Conservation (phyloP, 2,797 vertebrate species). For the Stomatorhinus walkeri region DNA sequence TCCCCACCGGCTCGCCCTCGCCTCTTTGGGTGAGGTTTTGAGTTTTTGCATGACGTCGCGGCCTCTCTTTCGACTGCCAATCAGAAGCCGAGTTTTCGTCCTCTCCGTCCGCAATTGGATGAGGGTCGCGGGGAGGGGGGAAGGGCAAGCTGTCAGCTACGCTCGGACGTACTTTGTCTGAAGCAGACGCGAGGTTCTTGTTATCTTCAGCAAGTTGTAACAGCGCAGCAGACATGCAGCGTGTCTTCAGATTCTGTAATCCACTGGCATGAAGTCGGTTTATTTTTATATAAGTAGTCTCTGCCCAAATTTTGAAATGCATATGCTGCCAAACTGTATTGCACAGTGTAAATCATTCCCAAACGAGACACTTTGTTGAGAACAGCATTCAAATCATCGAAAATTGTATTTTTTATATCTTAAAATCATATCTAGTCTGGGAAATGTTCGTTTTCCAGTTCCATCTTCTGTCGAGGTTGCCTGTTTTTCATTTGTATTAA, state of each 20-base stretch:
- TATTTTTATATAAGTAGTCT: background rate
- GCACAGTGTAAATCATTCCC: background rate
- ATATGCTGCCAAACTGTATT: background rate
- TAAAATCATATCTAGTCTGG: background rate
- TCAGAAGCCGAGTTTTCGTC: slow-evolving; percentile 14
- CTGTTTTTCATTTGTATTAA: background rate
- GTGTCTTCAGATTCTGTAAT: background rate
- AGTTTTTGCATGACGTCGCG: slow-evolving; percentile 42
- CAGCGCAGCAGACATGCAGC: background rate
- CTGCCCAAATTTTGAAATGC: background rate
- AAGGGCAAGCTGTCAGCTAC: slow-evolving; percentile 1
- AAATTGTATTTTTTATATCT: background rate
- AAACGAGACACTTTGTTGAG: background rate
- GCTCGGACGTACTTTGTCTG: background rate
- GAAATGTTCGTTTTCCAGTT: background rate
- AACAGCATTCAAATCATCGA: background rate
- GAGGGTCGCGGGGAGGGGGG: background rate
- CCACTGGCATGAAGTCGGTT: background rate
- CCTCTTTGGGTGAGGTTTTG: slow-evolving; percentile 41
- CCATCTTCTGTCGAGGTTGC: background rate
- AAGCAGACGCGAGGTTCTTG: background rate
- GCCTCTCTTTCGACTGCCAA: slow-evolving; percentile 31
- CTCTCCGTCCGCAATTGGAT: slow-evolving; percentile 24
- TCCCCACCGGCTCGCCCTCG: slow-evolving; percentile 25
- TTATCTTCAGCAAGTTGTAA: background rate